Base-by-base conservation (phyloP, 2,797 vertebrate species). In the Cirrhinus molitorella region DNA sequence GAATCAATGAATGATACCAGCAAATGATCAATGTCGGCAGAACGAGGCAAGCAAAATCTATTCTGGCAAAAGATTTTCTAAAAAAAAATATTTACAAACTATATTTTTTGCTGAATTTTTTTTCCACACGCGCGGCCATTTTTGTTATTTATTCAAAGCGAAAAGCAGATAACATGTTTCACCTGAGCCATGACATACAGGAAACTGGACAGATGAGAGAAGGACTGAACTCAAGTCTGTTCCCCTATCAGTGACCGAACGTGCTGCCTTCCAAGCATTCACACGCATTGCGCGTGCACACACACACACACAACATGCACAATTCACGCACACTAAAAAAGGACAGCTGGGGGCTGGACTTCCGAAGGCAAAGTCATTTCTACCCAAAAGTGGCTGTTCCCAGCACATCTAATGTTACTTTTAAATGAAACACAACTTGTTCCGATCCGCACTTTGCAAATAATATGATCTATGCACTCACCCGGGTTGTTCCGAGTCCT, bases 71-170 rank as follows among this genome's bases (percentile, higher is more conserved):
- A 19, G 0, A 28, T 16, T 3, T 49, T 12, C 12, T n/a, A 9
- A 21, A 34, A 47, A 34, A 34, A 2, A 4, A 2, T 5, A 51
- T 40, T 75, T 9, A 61, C 31, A 63, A 68, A 53, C 43, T 53
- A 28, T 49, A 21, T 51, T 31, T n/a, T 9, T 49, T 79, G 45
- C 17, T 59, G 7, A 89, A n/a, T n/a, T 89, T 84, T 89, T 84
- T 89, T 80, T 53, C 86, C 89, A 88, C 91, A 92, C 91, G 89
- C 93, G 92, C 93, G 93, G 94, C 93, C 93, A 94, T 95, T 93
- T 95, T 92, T 91, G 89, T 92, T 90, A 85, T 85, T 86, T 90
- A 91, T 92, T 88, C 85, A 84, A 87, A 90, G 88, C 85, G 84
- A 77, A 73, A 59, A 59, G 8, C 19, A 74, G 61, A 57, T 43